Base-by-base conservation (phyloP, 2,113 vertebrate species). In the Gambusia affinis region DNA sequence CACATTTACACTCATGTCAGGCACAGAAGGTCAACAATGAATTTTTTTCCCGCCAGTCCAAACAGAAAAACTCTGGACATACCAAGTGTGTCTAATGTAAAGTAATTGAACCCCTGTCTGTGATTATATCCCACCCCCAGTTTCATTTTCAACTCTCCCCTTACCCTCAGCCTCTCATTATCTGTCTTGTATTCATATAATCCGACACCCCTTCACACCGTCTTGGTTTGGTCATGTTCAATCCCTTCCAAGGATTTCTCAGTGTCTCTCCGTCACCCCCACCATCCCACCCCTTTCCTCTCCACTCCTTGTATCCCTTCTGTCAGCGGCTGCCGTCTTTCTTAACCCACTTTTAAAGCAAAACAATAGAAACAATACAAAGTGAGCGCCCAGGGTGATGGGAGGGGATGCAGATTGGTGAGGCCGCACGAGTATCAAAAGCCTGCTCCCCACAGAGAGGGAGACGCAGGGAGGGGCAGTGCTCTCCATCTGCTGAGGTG, bases 401-500 rank as follows among this genome's bases (percentile, higher is more conserved):
- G 88, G 85, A 79, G 86, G 75, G 75, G 83, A 78, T 79, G 67
- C 71, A 75, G 85, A 89, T 85, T 4, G 83, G 73, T 3, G 86
- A 79, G 57, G 47, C 71, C 71, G 89, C 85, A 78, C 83, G 78
- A 85, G 86, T 90, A 90, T 92, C 91, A 92, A 93, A 93, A 91
- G 89, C 66, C 81, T 65, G 72, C 71, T 65, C 74, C 86, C 90
- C 80, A 79, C 85, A 66, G 86, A 64, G 79, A 78, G 76, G 73
- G 71, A 80, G 64, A 78, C 60, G 24, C n/a, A 47, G n/a, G 72
- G 51, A 81, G 63, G 81, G 81, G 81, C 70, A 77, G 80, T 88
- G 84, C 73, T 90, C 76, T 77, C 92, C 93, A 93, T 94, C 93
- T 94, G 93, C 89, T 86, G 81, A 83, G 82, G 78, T 57, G 83